Conservation (phyloP, 2,113 vertebrate species). For the Aramus guarauna region DNA sequence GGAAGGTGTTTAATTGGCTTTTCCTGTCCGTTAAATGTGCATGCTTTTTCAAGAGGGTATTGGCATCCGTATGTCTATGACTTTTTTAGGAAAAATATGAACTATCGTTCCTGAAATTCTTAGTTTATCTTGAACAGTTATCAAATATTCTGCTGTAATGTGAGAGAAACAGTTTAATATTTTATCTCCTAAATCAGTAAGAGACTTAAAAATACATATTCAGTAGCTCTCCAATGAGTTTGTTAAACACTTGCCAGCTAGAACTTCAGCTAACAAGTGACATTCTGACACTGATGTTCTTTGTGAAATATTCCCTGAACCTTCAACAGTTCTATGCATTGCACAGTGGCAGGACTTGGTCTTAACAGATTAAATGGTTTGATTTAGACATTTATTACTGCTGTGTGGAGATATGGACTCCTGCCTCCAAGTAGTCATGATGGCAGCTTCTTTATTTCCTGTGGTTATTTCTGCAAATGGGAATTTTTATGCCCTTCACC, state of each 20-base stretch:
- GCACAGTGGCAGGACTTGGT: neutral
- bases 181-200: slow-evolving; percentile 8
- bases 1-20: neutral
- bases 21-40: neutral
- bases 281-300: neutral
- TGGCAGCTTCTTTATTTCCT: neutral
- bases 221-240: neutral
- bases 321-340: neutral
- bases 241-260: neutral
- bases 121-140: slow-evolving; percentile 11
- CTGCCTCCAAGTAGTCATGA: neutral
- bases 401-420: neutral
- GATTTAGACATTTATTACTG: neutral
- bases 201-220: neutral
- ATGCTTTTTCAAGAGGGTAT: neutral
- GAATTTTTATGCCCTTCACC: neutral
- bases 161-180: neutral
- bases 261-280: neutral
- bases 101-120: neutral
- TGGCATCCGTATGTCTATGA: neutral
- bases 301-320: neutral
- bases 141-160: neutral
- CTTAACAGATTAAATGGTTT: neutral
- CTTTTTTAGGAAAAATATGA: neutral
- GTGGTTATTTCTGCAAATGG: neutral